Evolutionary conservation across 2,797 vertebrate genomes (phyloP).

Genomic region (Myotis findleyi): DNA sequence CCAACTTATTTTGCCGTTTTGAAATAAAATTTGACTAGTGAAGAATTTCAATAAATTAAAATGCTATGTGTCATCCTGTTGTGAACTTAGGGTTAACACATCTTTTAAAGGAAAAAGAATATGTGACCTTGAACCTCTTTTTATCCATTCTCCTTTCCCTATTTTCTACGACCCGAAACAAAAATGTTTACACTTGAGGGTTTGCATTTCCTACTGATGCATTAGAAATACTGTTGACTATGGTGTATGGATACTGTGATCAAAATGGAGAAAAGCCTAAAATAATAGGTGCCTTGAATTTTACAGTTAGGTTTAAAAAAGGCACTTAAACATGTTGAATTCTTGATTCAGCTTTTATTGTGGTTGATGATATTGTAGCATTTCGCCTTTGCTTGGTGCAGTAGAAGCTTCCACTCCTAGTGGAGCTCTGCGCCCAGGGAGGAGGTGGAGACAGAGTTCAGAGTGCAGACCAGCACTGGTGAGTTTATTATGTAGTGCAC

Average conservation of each 20-base stretch:
- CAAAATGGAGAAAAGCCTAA: not conserved
- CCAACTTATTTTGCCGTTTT: constrained; percentile 12
- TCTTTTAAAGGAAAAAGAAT: not conserved
- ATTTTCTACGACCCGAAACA: constrained; percentile 9
- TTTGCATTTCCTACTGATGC: not conserved
- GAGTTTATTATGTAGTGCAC: not conserved
- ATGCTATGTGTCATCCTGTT: not conserved
- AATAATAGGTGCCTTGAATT: not conserved
- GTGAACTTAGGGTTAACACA: not conserved
- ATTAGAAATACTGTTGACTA: not conserved
- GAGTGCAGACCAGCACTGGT: not conserved
- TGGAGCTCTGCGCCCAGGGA: not conserved
- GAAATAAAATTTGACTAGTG: constrained; percentile 6
- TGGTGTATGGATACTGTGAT: not conserved
- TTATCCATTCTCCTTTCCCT: not conserved
- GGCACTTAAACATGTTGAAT: not conserved
- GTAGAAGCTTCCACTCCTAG: not conserved
- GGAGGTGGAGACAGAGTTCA: not conserved
- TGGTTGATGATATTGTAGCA: not conserved
- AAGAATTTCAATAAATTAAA: not conserved
- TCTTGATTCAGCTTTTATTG: not conserved
- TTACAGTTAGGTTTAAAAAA: not conserved
- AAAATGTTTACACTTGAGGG: not conserved
- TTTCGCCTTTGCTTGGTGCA: not conserved
- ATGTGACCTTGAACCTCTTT: not conserved